Percentiles rank a stretch among this genome's conserved stretches.
phyloP scores from a whole-genome alignment of 2,888 invertebrate species.

The Geotrupes spiniger region DNA sequence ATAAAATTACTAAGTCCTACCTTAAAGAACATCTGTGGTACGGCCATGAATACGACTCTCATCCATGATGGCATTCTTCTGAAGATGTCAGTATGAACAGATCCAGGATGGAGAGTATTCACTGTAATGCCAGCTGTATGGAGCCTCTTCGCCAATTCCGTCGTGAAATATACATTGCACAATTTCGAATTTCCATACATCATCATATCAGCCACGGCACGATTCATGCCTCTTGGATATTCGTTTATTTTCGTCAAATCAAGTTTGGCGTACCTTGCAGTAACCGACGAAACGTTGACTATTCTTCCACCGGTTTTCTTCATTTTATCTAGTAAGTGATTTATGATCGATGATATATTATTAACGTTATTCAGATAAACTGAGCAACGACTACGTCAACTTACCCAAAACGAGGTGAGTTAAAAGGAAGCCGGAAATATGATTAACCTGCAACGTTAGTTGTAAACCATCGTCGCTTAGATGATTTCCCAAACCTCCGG shows the following conservation, averaged over 20 bases:
- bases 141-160: conserved; percentile 42
- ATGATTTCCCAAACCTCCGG: conserved; percentile 48
- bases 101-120: conserved; percentile 46
- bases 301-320: conserved; percentile 37
- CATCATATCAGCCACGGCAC: conserved; percentile 9
- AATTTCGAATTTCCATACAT: conserved; percentile 45
- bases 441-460: conserved; percentile 47
- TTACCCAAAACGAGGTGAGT: conserved; percentile 61
- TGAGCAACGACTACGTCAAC: not conserved
- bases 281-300: conserved; percentile 35
- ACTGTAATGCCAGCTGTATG: conserved; percentile 40
- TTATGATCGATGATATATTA: no score
- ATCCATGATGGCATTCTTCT: conserved; percentile 26
- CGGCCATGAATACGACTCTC: not conserved
- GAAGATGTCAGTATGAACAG: conserved; percentile 40
- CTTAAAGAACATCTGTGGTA: conserved; percentile 11
- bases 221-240: not conserved
- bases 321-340: no score
- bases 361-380: no score
- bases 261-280: conserved; percentile 24
- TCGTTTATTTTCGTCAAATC: conserved; percentile 28
- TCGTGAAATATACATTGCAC: conserved; percentile 43
- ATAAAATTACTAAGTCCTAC: not conserved
- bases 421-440: conserved; percentile 54
- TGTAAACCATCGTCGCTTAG: conserved; percentile 62